Percentiles rank a stretch among this genome's conserved stretches.
These are phyloP conservation scores for Trachymyrmex septentrionalis DNA, from an alignment of 1,140 invertebrate species.

Conservation along the genomic window DNA sequence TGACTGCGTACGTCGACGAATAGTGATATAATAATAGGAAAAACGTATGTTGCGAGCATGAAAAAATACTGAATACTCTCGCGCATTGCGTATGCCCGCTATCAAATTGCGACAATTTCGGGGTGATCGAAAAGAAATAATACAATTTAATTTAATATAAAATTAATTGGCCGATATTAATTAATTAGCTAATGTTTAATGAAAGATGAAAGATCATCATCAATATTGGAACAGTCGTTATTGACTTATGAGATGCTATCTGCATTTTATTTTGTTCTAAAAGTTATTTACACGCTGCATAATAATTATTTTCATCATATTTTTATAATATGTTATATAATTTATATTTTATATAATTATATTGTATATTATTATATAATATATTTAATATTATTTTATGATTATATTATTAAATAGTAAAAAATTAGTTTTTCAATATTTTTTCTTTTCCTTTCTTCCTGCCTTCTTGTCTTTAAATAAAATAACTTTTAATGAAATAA, in stretches of 20 bases:
- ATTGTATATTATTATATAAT: not conserved
- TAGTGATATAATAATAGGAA: slow-evolving; percentile 73
- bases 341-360: no score
- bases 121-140: not conserved
- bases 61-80: slow-evolving; percentile 81
- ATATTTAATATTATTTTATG: not conserved
- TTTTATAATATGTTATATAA: no score
- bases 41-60: slow-evolving; percentile 70
- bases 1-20: slow-evolving; percentile 71
- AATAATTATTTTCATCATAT: not conserved
- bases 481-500: slow-evolving; percentile 14
- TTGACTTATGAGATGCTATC: no score
- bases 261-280: not conserved
- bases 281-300: not conserved
- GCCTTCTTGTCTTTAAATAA: not conserved
- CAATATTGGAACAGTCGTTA: not conserved
- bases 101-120: slow-evolving; percentile 68
- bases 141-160: not conserved
- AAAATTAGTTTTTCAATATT: not conserved
- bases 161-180: not conserved
- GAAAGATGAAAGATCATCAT: not conserved
- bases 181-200: not conserved
- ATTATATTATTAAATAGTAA: not conserved
- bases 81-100: slow-evolving; percentile 84
- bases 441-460: not conserved